Conservation (phyloP, 2,113 vertebrate species). For the Phoxinus phoxinus region DNA sequence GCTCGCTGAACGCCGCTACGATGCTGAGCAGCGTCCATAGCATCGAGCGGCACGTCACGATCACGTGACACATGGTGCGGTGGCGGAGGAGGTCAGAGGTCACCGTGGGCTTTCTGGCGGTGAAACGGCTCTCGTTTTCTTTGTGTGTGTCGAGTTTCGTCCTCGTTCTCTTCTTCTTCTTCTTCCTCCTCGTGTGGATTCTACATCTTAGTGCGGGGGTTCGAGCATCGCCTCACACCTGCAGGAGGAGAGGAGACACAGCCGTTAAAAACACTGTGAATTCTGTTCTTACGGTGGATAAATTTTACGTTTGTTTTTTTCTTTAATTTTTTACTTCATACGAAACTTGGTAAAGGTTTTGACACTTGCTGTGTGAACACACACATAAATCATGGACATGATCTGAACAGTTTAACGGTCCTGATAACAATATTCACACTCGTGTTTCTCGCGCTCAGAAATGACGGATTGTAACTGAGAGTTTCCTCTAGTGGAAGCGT, state of each 20-base stretch:
- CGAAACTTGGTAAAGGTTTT: too few species aligned
- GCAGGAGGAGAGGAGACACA: not conserved
- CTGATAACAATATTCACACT: too few species aligned
- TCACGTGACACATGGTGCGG: constrained; percentile 94
- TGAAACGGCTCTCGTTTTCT: constrained; percentile 17
- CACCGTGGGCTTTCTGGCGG: not conserved
- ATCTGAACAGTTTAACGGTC: too few species aligned
- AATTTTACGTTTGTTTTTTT: too few species aligned
- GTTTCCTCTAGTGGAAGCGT: too few species aligned
- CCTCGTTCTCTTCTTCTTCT: not conserved
- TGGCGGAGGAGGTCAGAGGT: constrained; percentile 5
- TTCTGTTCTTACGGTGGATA: too few species aligned
- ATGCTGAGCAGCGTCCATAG: constrained; percentile 98
- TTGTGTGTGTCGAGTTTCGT: not conserved
- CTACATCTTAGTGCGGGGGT: constrained; percentile 48
- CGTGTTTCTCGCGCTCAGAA: too few species aligned
- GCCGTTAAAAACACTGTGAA: not conserved
- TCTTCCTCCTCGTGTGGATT: constrained; percentile 19
- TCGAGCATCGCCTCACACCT: constrained; percentile 29
- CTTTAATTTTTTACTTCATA: too few species aligned
- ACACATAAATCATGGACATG: too few species aligned
- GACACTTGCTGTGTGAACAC: too few species aligned
- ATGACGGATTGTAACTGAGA: too few species aligned
- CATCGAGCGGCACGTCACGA: constrained; percentile 97
- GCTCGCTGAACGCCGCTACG: constrained; percentile 90